Evolutionary conservation across 1,140 invertebrate species (phyloP), one percentile per base, ranked within the genome.

Genomic region (Sesamia nonagrioides): DNA sequence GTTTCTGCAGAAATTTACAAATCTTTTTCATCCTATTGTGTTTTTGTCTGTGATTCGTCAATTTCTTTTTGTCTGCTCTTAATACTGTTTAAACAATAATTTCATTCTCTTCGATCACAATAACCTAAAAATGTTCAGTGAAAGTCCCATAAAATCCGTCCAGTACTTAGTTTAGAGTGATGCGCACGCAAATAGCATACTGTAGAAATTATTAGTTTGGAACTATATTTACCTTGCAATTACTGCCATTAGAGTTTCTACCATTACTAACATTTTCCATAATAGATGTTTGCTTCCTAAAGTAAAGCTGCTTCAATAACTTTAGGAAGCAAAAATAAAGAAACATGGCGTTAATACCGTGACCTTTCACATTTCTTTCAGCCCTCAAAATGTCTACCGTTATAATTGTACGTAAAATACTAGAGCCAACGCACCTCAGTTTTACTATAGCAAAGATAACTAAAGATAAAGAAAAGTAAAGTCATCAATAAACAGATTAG

Each of bases 121-220:
- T 75, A 71, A 37, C 68, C 42, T 54, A 54, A 9, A 42, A 58
- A 40, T 73, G 58, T 48, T 61, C 8, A 63, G 73, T 63, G 73
- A 75, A 75, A 75, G 73, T 75, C 58, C 58, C 73, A 63, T 75
- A 50, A 73, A 73, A 45, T 61, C 4, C 40, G 42, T 48, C 17
- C 56, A 74, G 37, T 40, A 27, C 27, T 27, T 56, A 40, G 40
- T 74, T 48, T 60, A 61, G 58, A 42, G 33, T 11, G 50, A 75
- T 61, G 58, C 73, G 56, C 58, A 61, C 73, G 42, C 18, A 75
- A 61, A 61, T 60, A 54, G 13, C 45, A 50, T 50, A 73, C 11
- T 7, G 60, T 60, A 21, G 17, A 33, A 35, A 27, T 27, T 45
- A 33, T 68, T 48, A 68, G 48, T 63, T 21, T 42, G 60, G 35